Evolutionary conservation across 1,140 invertebrate species (phyloP).

Genomic region (Drosophila kikkawai): DNA sequence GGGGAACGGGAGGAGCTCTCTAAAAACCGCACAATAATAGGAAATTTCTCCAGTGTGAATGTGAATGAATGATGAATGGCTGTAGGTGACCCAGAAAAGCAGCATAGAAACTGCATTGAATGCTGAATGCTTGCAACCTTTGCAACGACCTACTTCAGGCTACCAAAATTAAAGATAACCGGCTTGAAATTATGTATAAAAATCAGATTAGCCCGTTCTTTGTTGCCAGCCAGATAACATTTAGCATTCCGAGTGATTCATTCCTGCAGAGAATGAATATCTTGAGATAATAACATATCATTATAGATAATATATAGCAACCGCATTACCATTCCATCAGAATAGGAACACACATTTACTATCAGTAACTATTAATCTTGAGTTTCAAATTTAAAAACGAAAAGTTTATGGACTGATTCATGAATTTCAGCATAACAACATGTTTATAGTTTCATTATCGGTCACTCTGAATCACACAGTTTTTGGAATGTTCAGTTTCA

Average conservation of each 20-base stretch:
- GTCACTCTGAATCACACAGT: conserved; percentile 7
- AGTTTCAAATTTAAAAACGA: not conserved
- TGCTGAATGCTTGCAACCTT: conserved; percentile 7
- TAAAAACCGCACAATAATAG: conserved; percentile 10
- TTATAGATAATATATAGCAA: conserved; percentile 2
- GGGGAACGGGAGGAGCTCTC: not conserved
- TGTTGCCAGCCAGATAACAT: conserved; percentile 8
- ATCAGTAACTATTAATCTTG: not conserved
- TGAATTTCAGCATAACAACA: not conserved
- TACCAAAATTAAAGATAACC: not conserved
- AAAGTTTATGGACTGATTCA: conserved; percentile 5
- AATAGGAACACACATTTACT: not conserved
- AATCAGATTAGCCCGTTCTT: conserved; percentile 1
- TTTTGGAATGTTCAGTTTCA: not conserved
- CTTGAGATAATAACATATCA: conserved; percentile 2
- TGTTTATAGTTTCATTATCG: not conserved
- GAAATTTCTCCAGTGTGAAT: conserved; percentile 27
- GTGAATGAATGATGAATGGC: conserved; percentile 12
- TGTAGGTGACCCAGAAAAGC: conserved; percentile 28
- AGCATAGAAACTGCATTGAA: conserved; percentile 32
- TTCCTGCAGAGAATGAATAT: not conserved
- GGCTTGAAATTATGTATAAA: not conserved
- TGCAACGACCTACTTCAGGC: conserved; percentile 9
- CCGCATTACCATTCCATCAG: not conserved
- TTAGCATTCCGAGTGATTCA: not conserved